Evolutionary conservation across 2,888 invertebrate species (phyloP).

Genomic region (Heliconius ismenius): DNA sequence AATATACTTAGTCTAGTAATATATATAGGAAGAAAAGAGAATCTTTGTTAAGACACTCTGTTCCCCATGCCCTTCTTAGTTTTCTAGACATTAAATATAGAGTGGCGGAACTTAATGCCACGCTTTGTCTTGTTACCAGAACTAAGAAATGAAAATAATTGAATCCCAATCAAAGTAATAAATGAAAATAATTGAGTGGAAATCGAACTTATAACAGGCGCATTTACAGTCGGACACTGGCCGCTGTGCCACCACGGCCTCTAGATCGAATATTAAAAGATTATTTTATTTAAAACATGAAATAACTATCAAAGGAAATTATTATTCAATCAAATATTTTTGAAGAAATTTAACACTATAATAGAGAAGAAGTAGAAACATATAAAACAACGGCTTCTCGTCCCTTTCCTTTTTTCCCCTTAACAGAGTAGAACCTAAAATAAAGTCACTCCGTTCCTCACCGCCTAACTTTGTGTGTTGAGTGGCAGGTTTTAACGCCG

Average conservation of each 20-base stretch:
- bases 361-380: too few relatives aligned
- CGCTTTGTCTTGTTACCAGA: neutral
- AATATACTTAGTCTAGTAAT: neutral
- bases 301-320: neutral
- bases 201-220: neutral
- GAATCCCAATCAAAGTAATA: neutral
- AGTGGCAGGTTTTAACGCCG: too few relatives aligned
- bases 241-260: neutral
- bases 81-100: neutral
- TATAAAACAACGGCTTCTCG: neutral
- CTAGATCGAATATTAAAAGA: neutral
- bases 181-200: neutral
- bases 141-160: neutral
- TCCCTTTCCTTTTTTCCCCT: too few relatives aligned
- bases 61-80: neutral
- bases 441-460: too few relatives aligned
- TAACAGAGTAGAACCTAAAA: too few relatives aligned
- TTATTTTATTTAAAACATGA: neutral
- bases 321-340: neutral
- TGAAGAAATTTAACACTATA: neutral
- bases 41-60: neutral
- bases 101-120: neutral
- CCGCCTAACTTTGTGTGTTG: too few relatives aligned
- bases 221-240: neutral
- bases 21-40: neutral